A percentile compares a stretch with the other conserved stretches of the same genome.
phyloP scores from a whole-genome alignment of 2,888 invertebrate genomes.

The Ischnus inquisitorius region DNA sequence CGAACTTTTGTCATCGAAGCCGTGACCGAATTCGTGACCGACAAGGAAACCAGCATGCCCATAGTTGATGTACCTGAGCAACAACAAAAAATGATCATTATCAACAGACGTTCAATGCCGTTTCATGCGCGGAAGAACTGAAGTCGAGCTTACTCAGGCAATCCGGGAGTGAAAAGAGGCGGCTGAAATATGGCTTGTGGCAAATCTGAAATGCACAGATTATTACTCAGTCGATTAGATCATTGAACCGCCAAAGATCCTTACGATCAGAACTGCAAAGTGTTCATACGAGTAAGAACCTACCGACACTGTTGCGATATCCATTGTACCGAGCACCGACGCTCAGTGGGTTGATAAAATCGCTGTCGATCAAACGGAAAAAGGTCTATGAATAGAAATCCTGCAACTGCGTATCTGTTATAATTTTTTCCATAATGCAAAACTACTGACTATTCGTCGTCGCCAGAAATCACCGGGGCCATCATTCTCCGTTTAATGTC shows the following conservation, averaged over 20 bases:
- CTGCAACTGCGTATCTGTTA: neutral
- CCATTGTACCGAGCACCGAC: too few relatives aligned
- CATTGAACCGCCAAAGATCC: neutral
- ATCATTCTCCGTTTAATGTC: neutral
- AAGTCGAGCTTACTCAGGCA: slow-evolving; percentile 76
- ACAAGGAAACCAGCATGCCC: slow-evolving; percentile 62
- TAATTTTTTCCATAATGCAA: neutral
- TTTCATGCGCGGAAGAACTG: too few relatives aligned
- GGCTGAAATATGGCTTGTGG: slow-evolving; percentile 70
- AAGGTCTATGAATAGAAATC: neutral
- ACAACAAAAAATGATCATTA: slow-evolving; percentile 2
- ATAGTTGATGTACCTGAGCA: slow-evolving; percentile 67
- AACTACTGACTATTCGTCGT: neutral
- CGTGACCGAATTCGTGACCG: slow-evolving; percentile 71
- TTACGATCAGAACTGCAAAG: too few relatives aligned
- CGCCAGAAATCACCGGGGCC: neutral
- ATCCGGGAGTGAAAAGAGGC: slow-evolving; percentile 65
- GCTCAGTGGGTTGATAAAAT: too few relatives aligned
- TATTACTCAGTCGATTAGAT: neutral
- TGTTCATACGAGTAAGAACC: too few relatives aligned
- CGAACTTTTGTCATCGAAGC: slow-evolving; percentile 62
- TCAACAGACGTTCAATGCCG: too few relatives aligned
- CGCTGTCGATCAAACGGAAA: neutral
- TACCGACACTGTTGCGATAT: too few relatives aligned
- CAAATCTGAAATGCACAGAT: slow-evolving; percentile 47